phyloP scores from a whole-genome alignment of 2,888 invertebrate genomes.

The Dasysyrphus tricinctus region DNA sequence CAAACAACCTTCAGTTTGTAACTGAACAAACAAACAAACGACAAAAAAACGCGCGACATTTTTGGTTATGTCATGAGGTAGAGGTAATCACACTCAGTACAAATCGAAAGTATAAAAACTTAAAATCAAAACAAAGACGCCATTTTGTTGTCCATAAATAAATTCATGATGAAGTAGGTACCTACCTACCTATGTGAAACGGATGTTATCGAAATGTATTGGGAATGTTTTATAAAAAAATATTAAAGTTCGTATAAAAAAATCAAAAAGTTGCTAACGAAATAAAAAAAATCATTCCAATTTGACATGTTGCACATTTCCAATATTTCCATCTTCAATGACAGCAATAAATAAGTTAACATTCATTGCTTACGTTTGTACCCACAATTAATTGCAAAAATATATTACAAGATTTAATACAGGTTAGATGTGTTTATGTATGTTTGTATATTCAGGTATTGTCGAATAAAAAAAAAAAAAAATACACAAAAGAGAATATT shows the following conservation, averaged over 20 bases:
- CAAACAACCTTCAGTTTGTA: conserved; percentile 57
- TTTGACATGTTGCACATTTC: conserved; percentile 37
- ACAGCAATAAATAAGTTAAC: conserved; percentile 69
- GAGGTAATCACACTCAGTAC: conserved; percentile 52
- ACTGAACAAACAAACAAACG: conserved; percentile 2
- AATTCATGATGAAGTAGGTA: background rate
- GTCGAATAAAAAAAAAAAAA: conserved; percentile 56
- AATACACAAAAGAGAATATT: conserved; percentile 25
- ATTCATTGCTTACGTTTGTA: conserved; percentile 29
- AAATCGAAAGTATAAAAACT: conserved; percentile 48
- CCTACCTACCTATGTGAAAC: conserved; percentile 50
- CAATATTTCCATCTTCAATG: conserved; percentile 15
- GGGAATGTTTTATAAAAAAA: background rate
- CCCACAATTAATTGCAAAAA: conserved; percentile 66
- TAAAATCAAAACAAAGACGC: conserved; percentile 1
- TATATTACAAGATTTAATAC: conserved; percentile 61
- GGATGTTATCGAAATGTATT: conserved; percentile 37
- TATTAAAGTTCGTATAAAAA: background rate
- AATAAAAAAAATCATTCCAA: conserved; percentile 40
- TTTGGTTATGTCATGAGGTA: conserved; percentile 67
- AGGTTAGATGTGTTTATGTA: background rate
- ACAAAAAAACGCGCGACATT: conserved; percentile 25
- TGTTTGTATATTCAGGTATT: background rate
- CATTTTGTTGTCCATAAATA: conserved; percentile 11
- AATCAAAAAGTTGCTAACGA: conserved; percentile 59